phyloP scores from a whole-genome alignment of 2,888 invertebrate species.

The Hermaeophaga mercurialis region DNA sequence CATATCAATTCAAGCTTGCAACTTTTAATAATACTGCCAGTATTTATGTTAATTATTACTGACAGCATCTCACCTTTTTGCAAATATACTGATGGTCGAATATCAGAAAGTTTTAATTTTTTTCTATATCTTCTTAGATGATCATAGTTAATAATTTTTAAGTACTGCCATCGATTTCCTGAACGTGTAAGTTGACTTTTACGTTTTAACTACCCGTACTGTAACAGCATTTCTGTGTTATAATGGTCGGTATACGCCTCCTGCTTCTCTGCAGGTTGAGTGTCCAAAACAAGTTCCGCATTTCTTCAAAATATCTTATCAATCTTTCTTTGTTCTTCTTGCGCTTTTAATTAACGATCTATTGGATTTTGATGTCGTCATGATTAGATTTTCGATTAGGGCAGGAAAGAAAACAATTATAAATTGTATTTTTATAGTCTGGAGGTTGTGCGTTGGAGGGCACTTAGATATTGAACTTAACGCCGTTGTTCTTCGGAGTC shows the following conservation, averaged over 20 bases:
- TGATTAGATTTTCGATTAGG: slow-evolving; percentile 30
- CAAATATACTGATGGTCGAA: no score
- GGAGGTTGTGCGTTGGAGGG: slow-evolving; percentile 13
- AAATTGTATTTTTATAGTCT: slow-evolving; percentile 12
- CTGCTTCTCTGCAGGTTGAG: slow-evolving; percentile 27
- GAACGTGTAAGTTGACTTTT: no score
- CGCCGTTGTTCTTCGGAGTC: neutral
- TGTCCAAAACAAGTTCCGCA: slow-evolving; percentile 44
- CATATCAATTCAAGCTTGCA: no score
- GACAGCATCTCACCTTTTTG: no score
- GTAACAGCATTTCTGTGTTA: slow-evolving; percentile 24
- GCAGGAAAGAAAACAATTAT: slow-evolving; percentile 25
- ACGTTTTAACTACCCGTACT: slow-evolving; percentile 25
- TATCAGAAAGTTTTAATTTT: no score
- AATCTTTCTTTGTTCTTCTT: slow-evolving; percentile 38
- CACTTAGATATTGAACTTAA: neutral
- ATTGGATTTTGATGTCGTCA: slow-evolving; percentile 35
- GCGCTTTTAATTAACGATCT: slow-evolving; percentile 39
- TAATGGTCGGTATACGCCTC: slow-evolving; percentile 35
- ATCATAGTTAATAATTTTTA: no score
- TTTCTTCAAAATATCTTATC: slow-evolving; percentile 42
- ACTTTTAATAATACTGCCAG: no score
- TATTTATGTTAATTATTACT: no score
- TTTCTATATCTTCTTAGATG: no score
- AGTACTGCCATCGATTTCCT: no score